Base-by-base conservation (phyloP, 2,797 vertebrate genomes). In the Lithobates sylvaticus region DNA sequence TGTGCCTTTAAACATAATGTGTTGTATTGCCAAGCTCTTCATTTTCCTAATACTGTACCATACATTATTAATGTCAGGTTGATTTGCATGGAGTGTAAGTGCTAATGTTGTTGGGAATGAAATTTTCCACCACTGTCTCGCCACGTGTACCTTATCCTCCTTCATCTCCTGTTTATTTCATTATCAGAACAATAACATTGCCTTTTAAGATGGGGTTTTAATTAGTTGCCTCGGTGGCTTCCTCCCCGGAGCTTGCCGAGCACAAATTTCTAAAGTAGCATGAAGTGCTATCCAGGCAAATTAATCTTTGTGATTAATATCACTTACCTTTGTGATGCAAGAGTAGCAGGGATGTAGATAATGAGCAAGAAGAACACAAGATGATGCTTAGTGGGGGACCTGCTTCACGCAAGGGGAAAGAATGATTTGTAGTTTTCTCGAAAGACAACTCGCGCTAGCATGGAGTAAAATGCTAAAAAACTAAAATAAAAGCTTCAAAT, bases 241-340 rank as follows among this genome's bases (percentile, higher is more conserved):
- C 86, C 81, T 87, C 81, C 86, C 81, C 77, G 77, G 81, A 87
- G 86, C 69, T 87, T 70, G 81, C 71, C 23, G 81, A 83, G 86
- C 42, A 64, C 81, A 87, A 79, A 87, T 87, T 87, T 87, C 81
- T 87, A 87, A 84, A 84, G 86, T 87, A 70, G 81, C 61, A 68
- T 87, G 81, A 80, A 87, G 86, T 87, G 81, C 81, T 80, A 87
- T 84, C 81, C 76, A 87, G 71, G 71, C 81, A 87, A 84, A 87
- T 87, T 84, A 84, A 84, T 87, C 86, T 84, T 86, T 87, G 81
- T 87, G 86, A 87, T 87, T 87, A 87, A 87, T 87, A 84, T 87
- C 86, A 80, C 81, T 87, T 84, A 87, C 76, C 86, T 80, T 87
- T 87, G 86, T 87, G 81, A 80, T 69, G 81, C 80, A 54, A 44